A percentile compares a stretch with the other conserved stretches of the same genome.
These are phyloP conservation scores for Drosophila bipectinata DNA, from an alignment of 1,140 invertebrate species.

Conservation along the genomic window DNA sequence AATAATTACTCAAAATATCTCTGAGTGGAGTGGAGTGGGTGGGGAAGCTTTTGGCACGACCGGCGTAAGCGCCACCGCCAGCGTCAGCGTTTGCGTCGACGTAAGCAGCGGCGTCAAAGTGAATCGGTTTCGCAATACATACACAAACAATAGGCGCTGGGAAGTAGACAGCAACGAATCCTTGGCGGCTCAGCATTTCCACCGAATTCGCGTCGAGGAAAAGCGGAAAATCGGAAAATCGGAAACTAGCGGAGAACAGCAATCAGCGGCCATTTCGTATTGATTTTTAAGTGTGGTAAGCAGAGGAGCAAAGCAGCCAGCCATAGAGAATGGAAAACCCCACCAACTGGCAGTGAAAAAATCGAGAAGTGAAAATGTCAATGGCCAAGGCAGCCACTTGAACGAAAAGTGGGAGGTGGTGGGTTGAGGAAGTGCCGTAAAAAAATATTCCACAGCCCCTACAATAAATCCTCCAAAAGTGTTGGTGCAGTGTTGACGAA, in stretches of 20 bases:
- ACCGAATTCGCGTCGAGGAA: slow-evolving; percentile 53
- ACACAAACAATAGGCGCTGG: slow-evolving; percentile 83
- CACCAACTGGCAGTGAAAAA: slow-evolving; percentile 46
- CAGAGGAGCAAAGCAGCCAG: slow-evolving; percentile 7
- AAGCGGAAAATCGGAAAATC: slow-evolving; percentile 42
- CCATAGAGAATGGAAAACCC: slow-evolving; percentile 31
- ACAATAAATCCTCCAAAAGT: not conserved
- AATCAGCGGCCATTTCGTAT: slow-evolving; percentile 64
- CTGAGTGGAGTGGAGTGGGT: slow-evolving; percentile 8
- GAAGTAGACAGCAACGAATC: slow-evolving; percentile 68
- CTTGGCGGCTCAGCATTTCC: slow-evolving; percentile 50
- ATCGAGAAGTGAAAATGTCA: slow-evolving; percentile 29
- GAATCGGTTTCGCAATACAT: slow-evolving; percentile 84
- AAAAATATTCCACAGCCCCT: not conserved
- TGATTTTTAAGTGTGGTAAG: slow-evolving; percentile 80
- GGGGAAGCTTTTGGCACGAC: slow-evolving; percentile 18
- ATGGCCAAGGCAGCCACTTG: slow-evolving; percentile 15
- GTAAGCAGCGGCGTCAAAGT: slow-evolving; percentile 23
- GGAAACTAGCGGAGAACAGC: slow-evolving; percentile 9
- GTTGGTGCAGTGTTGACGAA: slow-evolving; percentile 15
- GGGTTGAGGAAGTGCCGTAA: slow-evolving; percentile 21
- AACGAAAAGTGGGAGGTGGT: slow-evolving; percentile 11
- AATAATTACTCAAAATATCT: slow-evolving; percentile 76
- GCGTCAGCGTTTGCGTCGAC: slow-evolving; percentile 17
- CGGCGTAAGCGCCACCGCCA: slow-evolving; percentile 7